Evolutionary conservation across 1,140 invertebrate species (phyloP), one percentile per base, ranked within the genome.

Genomic region (Melitaea cinxia): DNA sequence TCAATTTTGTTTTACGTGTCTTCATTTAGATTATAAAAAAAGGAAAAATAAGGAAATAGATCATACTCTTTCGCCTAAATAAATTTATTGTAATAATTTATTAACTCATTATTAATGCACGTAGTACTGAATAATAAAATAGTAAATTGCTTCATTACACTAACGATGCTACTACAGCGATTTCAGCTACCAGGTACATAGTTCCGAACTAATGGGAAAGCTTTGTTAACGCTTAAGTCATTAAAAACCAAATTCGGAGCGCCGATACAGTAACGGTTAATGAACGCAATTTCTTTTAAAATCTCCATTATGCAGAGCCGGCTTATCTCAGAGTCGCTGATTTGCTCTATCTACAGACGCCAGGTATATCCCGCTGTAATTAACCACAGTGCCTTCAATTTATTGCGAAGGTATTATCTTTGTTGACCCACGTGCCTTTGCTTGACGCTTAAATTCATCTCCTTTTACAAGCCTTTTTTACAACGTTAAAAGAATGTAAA

Each of bases 331-430:
- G 28, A 26, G 56, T 47, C 35, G 35, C 64, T 53, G 62, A 64
- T 72, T 70, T 70, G 49, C 53, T 65, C 65, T 80, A 80, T 78
- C 77, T 77, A 42, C 62, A 30, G 55, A 33, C 65, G 14, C 45
- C 75, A 80, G 73, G 69, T 75, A 66, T 39, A 70, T 67, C 33
- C 50, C 21, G 67, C 59, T 63, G 70, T 77, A 75, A 79, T 83
- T 79, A 80, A 71, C 72, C 73, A 74, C 60, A 68, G 50, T 42
- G 23, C 24, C 69, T 65, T 68, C 71, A 74, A 80, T 76, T 84
- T 84, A 82, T 82, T 77, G 71, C 72, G 65, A 67, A 52, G 37
- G 75, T 73, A 82, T 82, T 84, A 84, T 83, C 81, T 83, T 74
- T 81, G 81, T 80, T 81, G 78, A 81, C 77, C 77, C 78, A 81